These are phyloP conservation scores for Rattus norvegicus DNA, from an alignment of 2,113 vertebrate genomes.

Conservation along the genomic window GRCr8 NC_086024.1:24473001-24473500, in stretches of 20 bases:
- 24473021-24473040: background rate
- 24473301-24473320: background rate
- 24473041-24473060: background rate
- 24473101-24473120: background rate
- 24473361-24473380: background rate
- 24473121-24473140: background rate
- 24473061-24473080: background rate
- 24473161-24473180: background rate
- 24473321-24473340: background rate
- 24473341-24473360: background rate
- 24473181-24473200: background rate
- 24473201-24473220: background rate
- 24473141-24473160: background rate
- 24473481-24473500: background rate
- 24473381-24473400: background rate
- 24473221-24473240: background rate
- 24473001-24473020: background rate
- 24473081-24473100: background rate
- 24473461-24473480: background rate
- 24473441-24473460: background rate
- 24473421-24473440: background rate
- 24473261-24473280: background rate
- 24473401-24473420: background rate
- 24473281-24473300: background rate
- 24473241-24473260: background rate